A percentile compares a stretch with the other conserved stretches of the same genome.
Evolutionary conservation across 2,797 vertebrate species (phyloP).

Genomic region (Eutrigla gurnardus): DNA sequence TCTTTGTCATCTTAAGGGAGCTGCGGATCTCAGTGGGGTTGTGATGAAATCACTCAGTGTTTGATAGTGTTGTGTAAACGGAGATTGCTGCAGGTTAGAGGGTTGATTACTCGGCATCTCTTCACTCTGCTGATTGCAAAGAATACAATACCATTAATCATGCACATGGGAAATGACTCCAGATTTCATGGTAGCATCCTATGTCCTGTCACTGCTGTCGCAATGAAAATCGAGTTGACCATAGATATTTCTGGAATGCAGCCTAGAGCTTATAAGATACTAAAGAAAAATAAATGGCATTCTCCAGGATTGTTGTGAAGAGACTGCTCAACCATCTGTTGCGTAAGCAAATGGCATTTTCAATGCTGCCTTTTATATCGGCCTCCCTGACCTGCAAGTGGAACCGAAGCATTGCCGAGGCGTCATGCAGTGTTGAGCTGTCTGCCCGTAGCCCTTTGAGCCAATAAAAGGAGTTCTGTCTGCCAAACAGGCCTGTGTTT

Average conservation of each 20-base stretch:
- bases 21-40: neutral
- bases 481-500: slow-evolving; percentile 52
- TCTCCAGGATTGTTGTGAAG: neutral
- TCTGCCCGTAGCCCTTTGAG: slow-evolving; percentile 33
- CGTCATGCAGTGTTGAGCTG: slow-evolving; percentile 47
- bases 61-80: neutral
- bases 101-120: slow-evolving; percentile 8
- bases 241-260: slow-evolving; percentile 1
- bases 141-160: slow-evolving; percentile 21
- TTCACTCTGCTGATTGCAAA: slow-evolving; percentile 25
- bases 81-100: neutral
- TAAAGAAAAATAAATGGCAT: neutral
- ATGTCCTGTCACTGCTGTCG: slow-evolving; percentile 16
- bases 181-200: slow-evolving; percentile 10
- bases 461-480: slow-evolving; percentile 67
- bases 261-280: neutral
- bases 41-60: neutral
- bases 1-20: neutral
- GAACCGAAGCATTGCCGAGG: slow-evolving; percentile 29
- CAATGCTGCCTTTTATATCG: slow-evolving; percentile 19
- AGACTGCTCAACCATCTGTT: slow-evolving; percentile 1
- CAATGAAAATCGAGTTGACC: slow-evolving; percentile 19
- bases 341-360: slow-evolving; percentile 35
- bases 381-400: slow-evolving; percentile 10
- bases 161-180: slow-evolving; percentile 26